phyloP scores from a whole-genome alignment of 2,888 invertebrate species.

The Drosophila bunnanda region DNA sequence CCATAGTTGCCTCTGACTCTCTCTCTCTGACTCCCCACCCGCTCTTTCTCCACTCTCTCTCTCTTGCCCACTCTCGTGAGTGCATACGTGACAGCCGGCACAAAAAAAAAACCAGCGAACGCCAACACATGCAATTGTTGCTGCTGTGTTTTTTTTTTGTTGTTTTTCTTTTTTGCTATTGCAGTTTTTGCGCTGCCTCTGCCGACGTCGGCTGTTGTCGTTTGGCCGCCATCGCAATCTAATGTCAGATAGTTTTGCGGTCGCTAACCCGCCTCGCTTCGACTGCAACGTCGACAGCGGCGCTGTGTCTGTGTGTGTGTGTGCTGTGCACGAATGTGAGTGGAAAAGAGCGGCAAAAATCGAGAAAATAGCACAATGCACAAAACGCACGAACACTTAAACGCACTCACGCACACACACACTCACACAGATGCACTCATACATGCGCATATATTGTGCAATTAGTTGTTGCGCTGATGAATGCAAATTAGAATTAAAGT shows the following conservation, averaged over 20 bases:
- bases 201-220: conserved; percentile 83
- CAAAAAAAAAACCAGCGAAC: conserved; percentile 38
- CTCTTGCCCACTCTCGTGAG: not conserved
- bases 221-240: conserved; percentile 85
- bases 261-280: conserved; percentile 83
- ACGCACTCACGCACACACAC: conserved; percentile 29
- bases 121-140: conserved; percentile 49
- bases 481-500: conserved; percentile 73
- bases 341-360: conserved; percentile 37
- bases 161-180: conserved; percentile 19
- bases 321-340: conserved; percentile 51
- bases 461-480: conserved; percentile 76
- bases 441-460: conserved; percentile 56
- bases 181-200: conserved; percentile 13
- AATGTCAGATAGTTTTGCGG: conserved; percentile 85
- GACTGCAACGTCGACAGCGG: conserved; percentile 36
- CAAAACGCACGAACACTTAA: conserved; percentile 33
- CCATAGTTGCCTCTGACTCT: not conserved
- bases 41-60: conserved; percentile 1
- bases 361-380: conserved; percentile 52
- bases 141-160: conserved; percentile 52
- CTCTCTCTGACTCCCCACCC: not conserved
- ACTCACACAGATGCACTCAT: too few relatives aligned
- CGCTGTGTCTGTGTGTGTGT: conserved; percentile 21
- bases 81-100: conserved; percentile 67